Evolutionary conservation across 2,797 vertebrate genomes (phyloP).

Genomic region (Amblyopsis hoosieri): DNA sequence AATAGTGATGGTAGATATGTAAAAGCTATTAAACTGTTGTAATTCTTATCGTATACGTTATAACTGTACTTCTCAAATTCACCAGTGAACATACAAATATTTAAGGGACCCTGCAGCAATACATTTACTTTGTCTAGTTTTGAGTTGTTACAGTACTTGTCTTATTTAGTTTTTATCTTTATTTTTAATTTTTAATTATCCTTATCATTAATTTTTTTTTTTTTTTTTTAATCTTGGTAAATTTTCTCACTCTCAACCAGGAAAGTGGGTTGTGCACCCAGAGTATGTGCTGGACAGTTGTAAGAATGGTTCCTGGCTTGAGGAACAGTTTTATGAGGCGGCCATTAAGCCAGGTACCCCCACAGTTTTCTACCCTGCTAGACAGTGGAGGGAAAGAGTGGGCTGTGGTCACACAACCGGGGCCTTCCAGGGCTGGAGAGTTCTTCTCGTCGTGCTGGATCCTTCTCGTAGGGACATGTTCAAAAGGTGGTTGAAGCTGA

Average conservation of each 20-base stretch:
- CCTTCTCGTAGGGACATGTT: conserved; percentile 79
- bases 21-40: background rate
- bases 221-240: background rate
- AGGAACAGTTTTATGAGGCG: conserved; percentile 89
- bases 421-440: conserved; percentile 94
- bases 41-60: background rate
- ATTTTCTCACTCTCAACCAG: conserved; percentile 60
- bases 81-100: no score
- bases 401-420: conserved; percentile 77
- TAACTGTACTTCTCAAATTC: background rate
- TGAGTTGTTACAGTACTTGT: background rate
- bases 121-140: background rate
- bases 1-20: background rate
- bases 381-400: conserved; percentile 77
- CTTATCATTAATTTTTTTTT: no score
- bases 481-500: conserved; percentile 76
- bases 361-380: conserved; percentile 58
- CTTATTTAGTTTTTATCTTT: no score
- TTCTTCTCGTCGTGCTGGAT: conserved; percentile 82
- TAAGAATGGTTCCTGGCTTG: conserved; percentile 87
- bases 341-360: conserved; percentile 50
- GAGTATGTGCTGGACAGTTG: conserved; percentile 91
- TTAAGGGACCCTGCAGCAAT: background rate
- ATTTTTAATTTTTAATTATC: background rate
- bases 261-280: conserved; percentile 94